Percentiles rank a stretch among this genome's conserved stretches.
phyloP scores from a whole-genome alignment of 2,888 invertebrate genomes.

The Ischnus inquisitorius region DNA sequence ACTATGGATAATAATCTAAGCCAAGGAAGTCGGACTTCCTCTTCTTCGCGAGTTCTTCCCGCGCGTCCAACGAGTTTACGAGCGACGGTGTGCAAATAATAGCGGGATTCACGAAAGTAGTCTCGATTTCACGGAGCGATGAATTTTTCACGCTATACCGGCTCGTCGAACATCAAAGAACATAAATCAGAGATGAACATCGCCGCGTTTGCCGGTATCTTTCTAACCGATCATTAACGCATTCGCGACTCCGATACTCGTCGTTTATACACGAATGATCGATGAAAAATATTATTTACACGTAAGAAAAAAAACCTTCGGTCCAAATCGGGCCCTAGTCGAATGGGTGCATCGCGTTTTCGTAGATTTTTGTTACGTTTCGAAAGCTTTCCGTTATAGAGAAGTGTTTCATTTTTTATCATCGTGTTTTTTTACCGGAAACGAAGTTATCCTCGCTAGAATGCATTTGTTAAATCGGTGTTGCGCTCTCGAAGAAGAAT shows the following conservation, averaged over 20 bases:
- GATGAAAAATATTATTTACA: neutral
- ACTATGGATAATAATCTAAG: conserved; percentile 54
- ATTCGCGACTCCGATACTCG: neutral
- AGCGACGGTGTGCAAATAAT: conserved; percentile 37
- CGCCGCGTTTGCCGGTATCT: neutral
- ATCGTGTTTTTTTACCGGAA: too few relatives aligned
- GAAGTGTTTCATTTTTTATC: too few relatives aligned
- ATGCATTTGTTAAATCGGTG: too few relatives aligned
- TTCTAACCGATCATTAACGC: neutral
- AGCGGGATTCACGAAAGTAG: conserved; percentile 41
- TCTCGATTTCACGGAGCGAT: conserved; percentile 62
- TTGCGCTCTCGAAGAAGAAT: too few relatives aligned
- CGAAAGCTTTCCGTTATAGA: too few relatives aligned
- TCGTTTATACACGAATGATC: neutral
- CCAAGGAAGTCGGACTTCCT: conserved; percentile 63
- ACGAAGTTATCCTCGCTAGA: too few relatives aligned
- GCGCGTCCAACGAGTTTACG: conserved; percentile 10
- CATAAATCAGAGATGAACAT: conserved; percentile 1
- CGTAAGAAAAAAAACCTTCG: too few relatives aligned
- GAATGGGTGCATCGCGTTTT: too few relatives aligned
- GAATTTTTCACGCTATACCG: conserved; percentile 28
- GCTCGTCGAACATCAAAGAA: conserved; percentile 15
- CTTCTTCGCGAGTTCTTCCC: conserved; percentile 38
- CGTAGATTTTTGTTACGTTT: too few relatives aligned
- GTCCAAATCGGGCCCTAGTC: too few relatives aligned